Evolutionary conservation across 2,113 vertebrate species (phyloP).

Genomic region (Sander vitreus): DNA sequence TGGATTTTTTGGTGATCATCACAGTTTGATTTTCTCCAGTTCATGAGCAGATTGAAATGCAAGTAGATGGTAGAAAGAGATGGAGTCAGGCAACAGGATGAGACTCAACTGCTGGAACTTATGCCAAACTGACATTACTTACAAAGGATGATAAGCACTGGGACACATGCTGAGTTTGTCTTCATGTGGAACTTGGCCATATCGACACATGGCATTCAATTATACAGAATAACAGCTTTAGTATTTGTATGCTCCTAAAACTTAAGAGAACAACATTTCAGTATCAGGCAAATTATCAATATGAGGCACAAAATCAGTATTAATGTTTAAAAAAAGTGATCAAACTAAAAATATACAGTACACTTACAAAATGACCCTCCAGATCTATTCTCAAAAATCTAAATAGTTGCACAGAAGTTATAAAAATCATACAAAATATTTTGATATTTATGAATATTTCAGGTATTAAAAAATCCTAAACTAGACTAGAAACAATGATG

Average conservation of each 20-base stretch:
- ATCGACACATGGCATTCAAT: not conserved
- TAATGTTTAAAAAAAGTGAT: no score
- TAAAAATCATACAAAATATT: no score
- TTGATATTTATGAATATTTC: no score
- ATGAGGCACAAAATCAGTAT: no score
- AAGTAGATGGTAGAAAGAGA: not conserved
- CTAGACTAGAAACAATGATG: no score
- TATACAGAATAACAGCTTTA: not conserved
- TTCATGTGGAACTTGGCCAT: not conserved
- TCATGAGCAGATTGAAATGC: not conserved
- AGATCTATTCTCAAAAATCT: no score
- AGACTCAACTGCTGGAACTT: not conserved
- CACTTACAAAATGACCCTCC: no score
- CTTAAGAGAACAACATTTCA: not conserved
- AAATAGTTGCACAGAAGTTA: no score
- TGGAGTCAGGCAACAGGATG: not conserved
- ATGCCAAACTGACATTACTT: slow-evolving; percentile 6
- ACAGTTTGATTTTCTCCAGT: not conserved
- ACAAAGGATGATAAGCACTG: not conserved
- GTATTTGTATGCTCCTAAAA: not conserved
- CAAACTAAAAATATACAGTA: no score
- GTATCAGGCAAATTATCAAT: not conserved
- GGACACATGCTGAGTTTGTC: not conserved
- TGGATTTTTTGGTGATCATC: not conserved
- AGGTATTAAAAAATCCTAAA: no score